These are phyloP conservation scores for Drosophila trichaetosa DNA, from an alignment of 2,888 invertebrate genomes.

Conservation along the genomic window DNA sequence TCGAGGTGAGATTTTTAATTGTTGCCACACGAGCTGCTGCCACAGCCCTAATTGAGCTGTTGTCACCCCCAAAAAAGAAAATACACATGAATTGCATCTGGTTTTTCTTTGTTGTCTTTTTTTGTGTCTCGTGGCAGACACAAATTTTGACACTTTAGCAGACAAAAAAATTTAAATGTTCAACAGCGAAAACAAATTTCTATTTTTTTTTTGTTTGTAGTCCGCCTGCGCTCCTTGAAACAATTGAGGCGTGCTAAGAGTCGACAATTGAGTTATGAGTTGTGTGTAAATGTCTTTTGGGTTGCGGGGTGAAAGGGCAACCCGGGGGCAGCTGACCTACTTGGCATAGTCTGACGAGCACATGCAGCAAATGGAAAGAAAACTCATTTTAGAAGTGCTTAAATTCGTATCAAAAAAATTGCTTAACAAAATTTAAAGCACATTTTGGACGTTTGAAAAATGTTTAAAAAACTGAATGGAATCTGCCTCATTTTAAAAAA, in stretches of 20 bases:
- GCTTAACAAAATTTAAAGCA: not conserved
- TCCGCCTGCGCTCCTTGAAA: not conserved
- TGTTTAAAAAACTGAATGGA: not conserved
- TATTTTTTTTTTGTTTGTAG: not conserved
- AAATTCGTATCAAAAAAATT: slow-evolving; percentile 1
- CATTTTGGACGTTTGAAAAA: not conserved
- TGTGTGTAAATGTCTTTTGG: slow-evolving; percentile 47
- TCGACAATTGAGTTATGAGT: slow-evolving; percentile 59
- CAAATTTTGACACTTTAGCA: slow-evolving; percentile 68
- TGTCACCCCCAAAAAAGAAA: slow-evolving; percentile 38
- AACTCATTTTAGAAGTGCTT: slow-evolving; percentile 23
- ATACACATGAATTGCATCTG: slow-evolving; percentile 40
- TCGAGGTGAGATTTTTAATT: slow-evolving; percentile 69
- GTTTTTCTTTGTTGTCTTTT: slow-evolving; percentile 5
- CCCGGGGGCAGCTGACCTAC: slow-evolving; percentile 27
- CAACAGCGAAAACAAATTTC: slow-evolving; percentile 34
- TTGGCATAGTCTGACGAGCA: slow-evolving; percentile 13
- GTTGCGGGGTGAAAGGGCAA: slow-evolving; percentile 2
- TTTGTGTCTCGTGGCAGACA: slow-evolving; percentile 42
- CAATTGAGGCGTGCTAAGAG: slow-evolving; percentile 68
- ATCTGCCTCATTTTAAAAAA: not conserved
- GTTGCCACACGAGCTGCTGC: slow-evolving; percentile 48
- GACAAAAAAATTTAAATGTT: slow-evolving; percentile 51
- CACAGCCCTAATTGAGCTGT: slow-evolving; percentile 67
- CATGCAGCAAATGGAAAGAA: slow-evolving; percentile 9